These are phyloP conservation scores for Pogonomyrmex barbatus DNA, from an alignment of 1,140 invertebrate species.

Conservation along the genomic window DNA sequence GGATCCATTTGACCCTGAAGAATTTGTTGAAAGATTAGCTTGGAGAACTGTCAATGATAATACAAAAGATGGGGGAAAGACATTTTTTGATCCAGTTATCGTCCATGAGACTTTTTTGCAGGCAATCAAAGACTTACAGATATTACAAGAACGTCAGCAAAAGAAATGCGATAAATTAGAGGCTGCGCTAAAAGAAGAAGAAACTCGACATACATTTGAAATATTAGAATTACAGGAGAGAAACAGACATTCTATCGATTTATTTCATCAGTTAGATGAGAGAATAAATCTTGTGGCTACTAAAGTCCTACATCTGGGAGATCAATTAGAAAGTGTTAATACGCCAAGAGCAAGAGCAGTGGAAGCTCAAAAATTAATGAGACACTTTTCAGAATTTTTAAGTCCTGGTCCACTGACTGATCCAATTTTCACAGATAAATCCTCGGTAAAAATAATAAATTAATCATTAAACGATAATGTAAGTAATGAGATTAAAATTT, in stretches of 20 bases:
- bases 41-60: slow-evolving; percentile 96
- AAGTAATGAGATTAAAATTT: background rate
- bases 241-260: slow-evolving; percentile 94
- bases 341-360: slow-evolving; percentile 96
- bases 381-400: slow-evolving; percentile 97
- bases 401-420: slow-evolving; percentile 94
- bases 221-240: slow-evolving; percentile 94
- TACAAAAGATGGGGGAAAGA: slow-evolving; percentile 88
- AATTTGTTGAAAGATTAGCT: slow-evolving; percentile 98
- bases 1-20: slow-evolving; percentile 98
- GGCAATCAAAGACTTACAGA: slow-evolving; percentile 93
- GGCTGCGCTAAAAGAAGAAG: slow-evolving; percentile 93
- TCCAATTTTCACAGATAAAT: slow-evolving; percentile 95
- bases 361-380: slow-evolving; percentile 97
- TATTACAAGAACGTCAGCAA: slow-evolving; percentile 94
- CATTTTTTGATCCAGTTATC: slow-evolving; percentile 91
- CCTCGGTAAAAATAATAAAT: slow-evolving; percentile 88
- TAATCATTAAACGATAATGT: slow-evolving; percentile 35
- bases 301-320: slow-evolving; percentile 98
- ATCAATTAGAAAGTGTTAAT: slow-evolving; percentile 98
- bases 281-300: slow-evolving; percentile 98
- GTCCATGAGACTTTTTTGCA: slow-evolving; percentile 97
- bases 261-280: slow-evolving; percentile 97
- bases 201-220: slow-evolving; percentile 93
- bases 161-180: slow-evolving; percentile 96